Evolutionary conservation across 2,113 vertebrate genomes (phyloP).

Genomic region (Lamprotornis superbus): DNA sequence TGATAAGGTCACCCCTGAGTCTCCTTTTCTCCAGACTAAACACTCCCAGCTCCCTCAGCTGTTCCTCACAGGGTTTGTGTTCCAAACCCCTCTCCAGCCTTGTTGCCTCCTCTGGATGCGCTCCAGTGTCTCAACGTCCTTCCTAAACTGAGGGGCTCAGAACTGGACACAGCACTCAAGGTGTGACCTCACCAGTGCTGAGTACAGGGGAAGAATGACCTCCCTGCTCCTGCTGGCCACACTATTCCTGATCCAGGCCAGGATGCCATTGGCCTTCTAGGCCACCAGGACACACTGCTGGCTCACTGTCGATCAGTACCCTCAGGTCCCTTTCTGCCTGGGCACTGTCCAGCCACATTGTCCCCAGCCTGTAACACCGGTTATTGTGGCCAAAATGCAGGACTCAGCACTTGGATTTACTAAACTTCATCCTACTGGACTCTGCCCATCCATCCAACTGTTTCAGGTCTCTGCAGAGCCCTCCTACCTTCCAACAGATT

Average conservation of each 20-base stretch:
- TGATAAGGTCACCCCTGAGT: not conserved
- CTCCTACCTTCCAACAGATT: not conserved
- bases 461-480: not conserved
- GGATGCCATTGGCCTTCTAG: not conserved
- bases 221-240: not conserved
- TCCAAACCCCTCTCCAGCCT: not conserved
- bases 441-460: not conserved
- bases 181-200: not conserved
- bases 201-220: not conserved
- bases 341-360: not conserved
- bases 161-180: not conserved
- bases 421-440: not conserved
- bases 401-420: not conserved
- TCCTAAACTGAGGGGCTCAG: not conserved
- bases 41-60: rapidly evolving
- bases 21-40: not conserved
- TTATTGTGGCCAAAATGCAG: not conserved
- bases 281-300: not conserved
- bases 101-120: rapidly evolving
- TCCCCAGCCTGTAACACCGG: rapidly evolving
- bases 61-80: not conserved
- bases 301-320: not conserved
- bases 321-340: not conserved
- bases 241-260: not conserved
- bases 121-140: rapidly evolving